Base-by-base conservation (phyloP, 2,797 vertebrate genomes). In the Labroides dimidiatus region DNA sequence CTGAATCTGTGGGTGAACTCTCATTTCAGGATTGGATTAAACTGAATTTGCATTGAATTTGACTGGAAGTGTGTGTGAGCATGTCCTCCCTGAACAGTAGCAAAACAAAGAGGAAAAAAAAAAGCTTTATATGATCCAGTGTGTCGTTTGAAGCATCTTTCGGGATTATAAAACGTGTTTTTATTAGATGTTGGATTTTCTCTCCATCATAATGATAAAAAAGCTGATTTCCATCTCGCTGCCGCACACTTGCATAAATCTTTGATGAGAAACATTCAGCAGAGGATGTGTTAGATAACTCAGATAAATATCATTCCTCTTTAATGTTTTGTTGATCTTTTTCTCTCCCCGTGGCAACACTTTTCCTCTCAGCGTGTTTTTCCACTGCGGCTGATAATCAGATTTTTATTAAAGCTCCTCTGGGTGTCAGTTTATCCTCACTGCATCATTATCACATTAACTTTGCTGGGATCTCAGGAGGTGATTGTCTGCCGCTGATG, bases 331-430 rank as follows among this genome's bases (percentile, higher is more conserved):
- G 56, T 58, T 70, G 71, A 24, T 76, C 70, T 49, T 5, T 15
- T 43, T 36, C 10, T 27, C 11, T 60, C 24, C 68, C 60, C 9
- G 52, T 10, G 61, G 56, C 62, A 13, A 49, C 51, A 10, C n/a
- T 39, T 53, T 36, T 36, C 37, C 23, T 43, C 20, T 41, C 64
- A 12, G 13, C 16, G 36, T 59, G 58, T 72, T 74, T 45, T 57
- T 64, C 42, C 51, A 48, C 72, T 70, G 72, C 72, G 60, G 72
- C 57, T 11, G 41, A 64, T 60, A 21, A 73, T 70, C 64, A 56
- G 39, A 43, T 47, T 42, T 23, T 7, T 71, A 10, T 73, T 64
- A 19, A 20, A 44, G 47, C 54, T 71, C 62, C 62, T 43, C 48
- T 37, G 53, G 75, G 65, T 4, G 0, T 64, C 42, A 8, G 21